Percentiles rank a stretch among this genome's conserved stretches.
phyloP scores from a whole-genome alignment of 1,140 invertebrate species.

The Vollenhovia emeryi region DNA sequence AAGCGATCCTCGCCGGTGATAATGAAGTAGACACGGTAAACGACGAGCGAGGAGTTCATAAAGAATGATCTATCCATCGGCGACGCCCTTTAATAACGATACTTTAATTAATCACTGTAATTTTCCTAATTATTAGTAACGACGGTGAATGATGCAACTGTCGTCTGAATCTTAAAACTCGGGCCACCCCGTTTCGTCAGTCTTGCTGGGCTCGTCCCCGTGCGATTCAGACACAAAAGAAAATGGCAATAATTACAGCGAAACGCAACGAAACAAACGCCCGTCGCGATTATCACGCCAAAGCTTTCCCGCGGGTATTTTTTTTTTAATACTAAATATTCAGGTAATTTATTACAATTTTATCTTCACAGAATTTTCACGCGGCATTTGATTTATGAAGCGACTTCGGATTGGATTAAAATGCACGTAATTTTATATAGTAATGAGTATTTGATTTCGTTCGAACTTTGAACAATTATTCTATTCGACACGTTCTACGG shows the following conservation, averaged over 20 bases:
- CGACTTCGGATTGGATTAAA: not conserved
- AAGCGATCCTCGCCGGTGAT: conserved; percentile 36
- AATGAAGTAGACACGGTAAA: conserved; percentile 50
- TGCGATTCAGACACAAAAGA: not conserved
- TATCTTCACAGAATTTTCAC: not conserved
- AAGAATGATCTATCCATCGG: conserved; percentile 43
- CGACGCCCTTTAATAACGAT: conserved; percentile 38
- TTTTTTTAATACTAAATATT: conserved; percentile 13
- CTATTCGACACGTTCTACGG: not conserved
- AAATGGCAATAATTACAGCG: not conserved
- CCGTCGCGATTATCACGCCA: not conserved
- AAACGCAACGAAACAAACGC: not conserved
- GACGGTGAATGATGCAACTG: not conserved
- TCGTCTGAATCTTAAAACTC: not conserved
- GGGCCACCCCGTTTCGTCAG: not conserved
- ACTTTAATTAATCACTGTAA: conserved; percentile 57
- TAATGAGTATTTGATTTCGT: not conserved
- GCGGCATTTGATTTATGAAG: not conserved
- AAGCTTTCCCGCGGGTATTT: not conserved
- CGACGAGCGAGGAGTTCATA: conserved; percentile 39
- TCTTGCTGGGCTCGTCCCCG: not conserved
- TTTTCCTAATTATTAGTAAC: conserved; percentile 40
- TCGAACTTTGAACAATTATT: not conserved
- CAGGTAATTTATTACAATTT: not conserved
- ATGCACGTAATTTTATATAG: not conserved